Conservation (phyloP, 2,888 invertebrate genomes). For the Papilio gigon region DNA sequence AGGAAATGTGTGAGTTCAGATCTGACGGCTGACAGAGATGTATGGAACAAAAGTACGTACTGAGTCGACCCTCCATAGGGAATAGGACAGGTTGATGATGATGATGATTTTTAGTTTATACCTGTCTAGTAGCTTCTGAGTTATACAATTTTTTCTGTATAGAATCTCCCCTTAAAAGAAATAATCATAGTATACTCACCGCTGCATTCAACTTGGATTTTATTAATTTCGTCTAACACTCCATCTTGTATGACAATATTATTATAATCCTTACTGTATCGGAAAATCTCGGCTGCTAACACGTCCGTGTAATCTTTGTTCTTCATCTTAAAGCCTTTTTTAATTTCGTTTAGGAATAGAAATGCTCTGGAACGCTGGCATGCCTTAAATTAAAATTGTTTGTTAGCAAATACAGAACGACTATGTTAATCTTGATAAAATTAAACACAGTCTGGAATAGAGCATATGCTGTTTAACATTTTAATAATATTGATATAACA, state of each 20-base stretch:
- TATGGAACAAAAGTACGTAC: too few species aligned
- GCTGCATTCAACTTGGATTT: constrained; percentile 96
- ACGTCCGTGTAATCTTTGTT: constrained; percentile 91
- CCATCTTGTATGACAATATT: constrained; percentile 91
- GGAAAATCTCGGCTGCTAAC: constrained; percentile 93
- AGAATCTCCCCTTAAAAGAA: neutral
- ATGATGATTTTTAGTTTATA: too few species aligned
- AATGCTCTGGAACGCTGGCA: constrained; percentile 96
- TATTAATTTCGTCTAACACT: constrained; percentile 94
- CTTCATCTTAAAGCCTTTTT: constrained; percentile 89
- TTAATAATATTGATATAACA: too few species aligned
- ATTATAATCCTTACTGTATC: constrained; percentile 92
- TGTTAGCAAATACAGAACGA: too few species aligned
- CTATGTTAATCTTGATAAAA: neutral
- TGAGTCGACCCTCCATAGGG: too few species aligned
- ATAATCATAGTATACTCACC: constrained; percentile 80
- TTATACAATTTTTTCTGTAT: too few species aligned
- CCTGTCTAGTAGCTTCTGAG: too few species aligned
- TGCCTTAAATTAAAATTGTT: constrained; percentile 81
- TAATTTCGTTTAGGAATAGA: constrained; percentile 93
- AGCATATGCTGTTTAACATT: too few species aligned
- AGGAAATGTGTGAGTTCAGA: too few species aligned
- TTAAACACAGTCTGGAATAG: too few species aligned
- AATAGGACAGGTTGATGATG: too few species aligned
- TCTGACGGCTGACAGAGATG: too few species aligned